phyloP scores from a whole-genome alignment of 2,888 invertebrate species.

The Lithophane leautieri region DNA sequence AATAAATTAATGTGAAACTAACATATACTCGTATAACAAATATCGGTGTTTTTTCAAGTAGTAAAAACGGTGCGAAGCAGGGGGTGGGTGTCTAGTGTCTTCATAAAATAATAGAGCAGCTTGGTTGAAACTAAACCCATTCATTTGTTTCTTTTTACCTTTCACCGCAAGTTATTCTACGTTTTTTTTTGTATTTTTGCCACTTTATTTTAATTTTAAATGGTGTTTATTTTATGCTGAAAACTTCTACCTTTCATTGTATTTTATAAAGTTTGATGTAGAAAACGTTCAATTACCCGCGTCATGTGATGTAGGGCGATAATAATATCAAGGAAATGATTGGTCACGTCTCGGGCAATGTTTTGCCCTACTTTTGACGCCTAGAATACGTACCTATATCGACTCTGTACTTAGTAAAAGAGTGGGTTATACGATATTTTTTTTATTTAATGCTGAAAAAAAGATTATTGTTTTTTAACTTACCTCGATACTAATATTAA shows the following conservation, averaged over 20 bases:
- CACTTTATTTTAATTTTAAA: too few relatives aligned
- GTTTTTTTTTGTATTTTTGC: neutral
- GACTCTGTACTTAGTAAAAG: neutral
- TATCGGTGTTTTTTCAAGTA: too few relatives aligned
- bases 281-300: neutral
- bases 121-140: neutral
- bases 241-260: neutral
- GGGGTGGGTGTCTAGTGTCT: too few relatives aligned
- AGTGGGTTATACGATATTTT: neutral
- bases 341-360: constrained; percentile 50
- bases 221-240: neutral
- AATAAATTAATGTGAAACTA: too few relatives aligned
- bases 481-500: neutral
- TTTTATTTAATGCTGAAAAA: neutral
- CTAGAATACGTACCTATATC: constrained; percentile 4
- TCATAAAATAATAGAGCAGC: neutral
- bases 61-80: too few relatives aligned
- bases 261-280: neutral
- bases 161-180: neutral
- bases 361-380: constrained; percentile 33
- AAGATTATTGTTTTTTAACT: neutral
- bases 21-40: too few relatives aligned
- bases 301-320: constrained; percentile 32
- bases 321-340: constrained; percentile 49
- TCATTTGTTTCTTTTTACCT: neutral